Conservation (phyloP, 2,888 invertebrate species). For the Napeogenes inachia region DNA sequence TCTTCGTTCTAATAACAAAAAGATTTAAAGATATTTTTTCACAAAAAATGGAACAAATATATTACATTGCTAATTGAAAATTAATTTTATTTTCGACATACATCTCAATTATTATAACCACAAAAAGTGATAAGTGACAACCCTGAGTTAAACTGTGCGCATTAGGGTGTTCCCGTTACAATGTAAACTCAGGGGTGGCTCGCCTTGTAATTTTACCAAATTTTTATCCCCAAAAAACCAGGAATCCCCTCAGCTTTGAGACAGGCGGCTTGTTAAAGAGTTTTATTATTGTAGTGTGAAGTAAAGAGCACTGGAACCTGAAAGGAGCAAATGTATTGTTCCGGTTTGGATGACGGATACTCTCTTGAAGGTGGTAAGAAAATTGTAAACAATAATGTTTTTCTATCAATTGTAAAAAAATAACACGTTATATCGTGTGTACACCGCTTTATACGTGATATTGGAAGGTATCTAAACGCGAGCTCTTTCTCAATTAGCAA, state of each 20-base stretch:
- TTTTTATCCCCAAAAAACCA: slow-evolving; percentile 63
- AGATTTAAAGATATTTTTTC: no score
- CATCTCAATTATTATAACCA: slow-evolving; percentile 5
- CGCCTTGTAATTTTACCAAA: slow-evolving; percentile 75
- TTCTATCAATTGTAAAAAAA: no score
- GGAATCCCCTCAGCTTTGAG: slow-evolving; percentile 49
- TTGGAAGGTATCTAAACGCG: slow-evolving; percentile 16
- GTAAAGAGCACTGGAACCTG: slow-evolving; percentile 3
- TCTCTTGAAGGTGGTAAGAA: no score
- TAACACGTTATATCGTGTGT: not conserved
- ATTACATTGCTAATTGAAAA: not conserved
- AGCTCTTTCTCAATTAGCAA: slow-evolving; percentile 21
- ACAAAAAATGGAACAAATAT: no score
- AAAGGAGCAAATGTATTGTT: slow-evolving; percentile 5
- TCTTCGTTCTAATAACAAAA: no score
- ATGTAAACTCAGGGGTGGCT: slow-evolving; percentile 71
- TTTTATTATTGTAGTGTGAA: slow-evolving; percentile 43
- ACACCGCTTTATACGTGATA: slow-evolving; percentile 8
- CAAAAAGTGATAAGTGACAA: slow-evolving; percentile 33
- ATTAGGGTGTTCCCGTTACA: slow-evolving; percentile 75
- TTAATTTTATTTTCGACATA: not conserved
- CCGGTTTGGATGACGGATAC: not conserved
- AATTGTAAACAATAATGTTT: no score
- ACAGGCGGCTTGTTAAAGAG: slow-evolving; percentile 54
- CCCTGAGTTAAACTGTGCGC: slow-evolving; percentile 66